Percentiles rank a stretch among this genome's conserved stretches.
These are phyloP conservation scores for Tipula helvola DNA, from an alignment of 2,888 invertebrate genomes.

Conservation along the genomic window DNA sequence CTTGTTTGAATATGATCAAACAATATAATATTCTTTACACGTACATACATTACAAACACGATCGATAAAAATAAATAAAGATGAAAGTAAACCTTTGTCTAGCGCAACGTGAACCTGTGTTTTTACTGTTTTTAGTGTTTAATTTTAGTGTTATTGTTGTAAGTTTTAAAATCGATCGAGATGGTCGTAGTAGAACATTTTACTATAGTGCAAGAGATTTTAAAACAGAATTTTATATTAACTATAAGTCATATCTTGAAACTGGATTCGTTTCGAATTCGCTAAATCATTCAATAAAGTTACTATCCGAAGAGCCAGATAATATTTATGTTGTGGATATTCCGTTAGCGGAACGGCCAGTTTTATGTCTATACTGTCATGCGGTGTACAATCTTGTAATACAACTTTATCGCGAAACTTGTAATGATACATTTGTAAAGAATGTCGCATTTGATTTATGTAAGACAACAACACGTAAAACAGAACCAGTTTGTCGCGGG, in stretches of 20 bases:
- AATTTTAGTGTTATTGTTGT: not conserved
- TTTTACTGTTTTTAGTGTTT: not conserved
- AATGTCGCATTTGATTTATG: not conserved
- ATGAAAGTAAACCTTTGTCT: not conserved
- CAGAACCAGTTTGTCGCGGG: not conserved
- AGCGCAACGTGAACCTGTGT: not conserved
- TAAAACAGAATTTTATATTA: not conserved
- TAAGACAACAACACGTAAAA: not conserved
- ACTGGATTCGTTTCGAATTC: not conserved
- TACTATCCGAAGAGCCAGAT: not conserved
- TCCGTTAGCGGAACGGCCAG: not conserved
- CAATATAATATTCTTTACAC: not conserved
- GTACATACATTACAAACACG: too few species aligned
- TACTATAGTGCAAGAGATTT: not conserved
- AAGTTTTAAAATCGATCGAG: not conserved
- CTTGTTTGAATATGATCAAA: not conserved
- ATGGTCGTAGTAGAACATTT: not conserved
- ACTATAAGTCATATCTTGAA: not conserved
- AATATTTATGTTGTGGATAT: not conserved
- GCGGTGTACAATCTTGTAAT: not conserved
- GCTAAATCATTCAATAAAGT: not conserved
- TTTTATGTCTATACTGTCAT: not conserved
- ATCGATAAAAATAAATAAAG: not conserved
- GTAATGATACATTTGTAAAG: not conserved
- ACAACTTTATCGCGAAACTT: not conserved